Percentiles rank a stretch among this genome's conserved stretches.
These are phyloP conservation scores for Coleophora deauratella DNA, from an alignment of 2,888 invertebrate species.

Conservation along the genomic window DNA sequence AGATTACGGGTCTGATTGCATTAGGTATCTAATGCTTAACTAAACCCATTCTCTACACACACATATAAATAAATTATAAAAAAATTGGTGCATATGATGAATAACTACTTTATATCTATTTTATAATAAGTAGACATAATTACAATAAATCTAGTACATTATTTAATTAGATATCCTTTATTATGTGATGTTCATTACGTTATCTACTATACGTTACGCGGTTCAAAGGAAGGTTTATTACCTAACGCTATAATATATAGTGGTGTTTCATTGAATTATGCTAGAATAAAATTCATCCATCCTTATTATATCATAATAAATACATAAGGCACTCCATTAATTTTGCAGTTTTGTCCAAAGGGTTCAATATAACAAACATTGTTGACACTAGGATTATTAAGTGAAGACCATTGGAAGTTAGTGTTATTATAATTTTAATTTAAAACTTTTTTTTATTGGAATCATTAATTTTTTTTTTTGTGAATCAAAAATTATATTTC, in stretches of 20 bases:
- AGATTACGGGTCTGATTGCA: neutral
- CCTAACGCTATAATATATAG: slow-evolving; percentile 63
- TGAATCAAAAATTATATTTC: no score
- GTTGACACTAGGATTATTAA: slow-evolving; percentile 49
- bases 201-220: slow-evolving; percentile 56
- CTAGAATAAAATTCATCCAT: slow-evolving; percentile 71
- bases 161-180: slow-evolving; percentile 45
- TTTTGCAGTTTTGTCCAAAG: slow-evolving; percentile 66
- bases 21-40: neutral
- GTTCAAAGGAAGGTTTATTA: slow-evolving; percentile 46
- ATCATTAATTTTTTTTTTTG: no score
- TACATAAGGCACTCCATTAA: slow-evolving; percentile 75
- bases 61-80: slow-evolving; percentile 1
- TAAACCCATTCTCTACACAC: neutral
- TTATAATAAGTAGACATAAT: slow-evolving; percentile 14
- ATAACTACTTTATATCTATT: slow-evolving; percentile 17
- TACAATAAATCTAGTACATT: slow-evolving; percentile 22
- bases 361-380: slow-evolving; percentile 53
- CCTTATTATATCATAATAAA: slow-evolving; percentile 69
- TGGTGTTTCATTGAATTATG: slow-evolving; percentile 73
- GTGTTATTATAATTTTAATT: slow-evolving; percentile 22
- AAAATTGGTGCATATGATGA: slow-evolving; percentile 32
- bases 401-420: slow-evolving; percentile 68
- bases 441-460: no score
- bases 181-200: slow-evolving; percentile 45